Conservation (phyloP, 2,797 vertebrate genomes). For the Limnodromus scolopaceus region DNA sequence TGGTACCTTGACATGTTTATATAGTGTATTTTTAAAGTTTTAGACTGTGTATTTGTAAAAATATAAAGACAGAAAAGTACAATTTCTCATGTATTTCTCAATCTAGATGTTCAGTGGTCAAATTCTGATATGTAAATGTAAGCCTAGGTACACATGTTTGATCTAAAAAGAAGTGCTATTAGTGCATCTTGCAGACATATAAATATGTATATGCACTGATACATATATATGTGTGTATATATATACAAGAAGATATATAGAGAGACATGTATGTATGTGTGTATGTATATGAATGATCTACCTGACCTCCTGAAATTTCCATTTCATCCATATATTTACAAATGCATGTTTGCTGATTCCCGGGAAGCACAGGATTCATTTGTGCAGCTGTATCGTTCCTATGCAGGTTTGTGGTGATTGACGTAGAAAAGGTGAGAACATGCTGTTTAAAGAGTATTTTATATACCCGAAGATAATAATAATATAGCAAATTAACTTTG, state of each 20-base stretch:
- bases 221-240: background rate
- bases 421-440: background rate
- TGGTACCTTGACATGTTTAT: background rate
- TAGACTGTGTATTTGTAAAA: background rate
- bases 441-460: background rate
- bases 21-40: background rate
- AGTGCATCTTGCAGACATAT: background rate
- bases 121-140: background rate
- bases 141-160: background rate
- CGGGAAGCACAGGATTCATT: background rate
- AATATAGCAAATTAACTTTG: background rate
- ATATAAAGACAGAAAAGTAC: background rate
- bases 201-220: background rate
- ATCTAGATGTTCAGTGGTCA: background rate
- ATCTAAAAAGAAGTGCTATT: background rate
- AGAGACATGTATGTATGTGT: rapidly evolving
- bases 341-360: background rate
- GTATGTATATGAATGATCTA: background rate
- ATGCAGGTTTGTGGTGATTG: background rate
- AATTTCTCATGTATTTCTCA: background rate
- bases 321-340: background rate
- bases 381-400: background rate
- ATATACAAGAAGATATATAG: background rate
- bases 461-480: background rate
- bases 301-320: background rate